These are phyloP conservation scores for Odontocolon sp. DNA, from an alignment of 2,888 invertebrate genomes.

Conservation along the genomic window DNA sequence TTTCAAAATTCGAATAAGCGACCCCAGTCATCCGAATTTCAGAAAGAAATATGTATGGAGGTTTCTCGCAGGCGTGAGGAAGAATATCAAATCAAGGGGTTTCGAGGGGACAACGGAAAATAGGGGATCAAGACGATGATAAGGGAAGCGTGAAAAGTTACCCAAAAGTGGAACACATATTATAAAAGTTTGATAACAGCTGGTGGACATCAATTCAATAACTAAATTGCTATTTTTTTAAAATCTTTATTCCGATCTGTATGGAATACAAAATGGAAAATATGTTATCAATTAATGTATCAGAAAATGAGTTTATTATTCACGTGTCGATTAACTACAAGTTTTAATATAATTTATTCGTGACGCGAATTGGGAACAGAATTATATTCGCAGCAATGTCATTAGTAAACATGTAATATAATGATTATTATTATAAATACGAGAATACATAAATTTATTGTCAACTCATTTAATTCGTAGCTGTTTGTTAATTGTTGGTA, in stretches of 20 bases:
- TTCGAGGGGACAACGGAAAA: constrained; percentile 3
- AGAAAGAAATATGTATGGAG: constrained; percentile 31
- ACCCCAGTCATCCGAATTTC: background rate
- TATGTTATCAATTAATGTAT: too few relatives aligned
- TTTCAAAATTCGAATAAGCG: constrained; percentile 4
- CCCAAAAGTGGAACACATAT: constrained; percentile 23
- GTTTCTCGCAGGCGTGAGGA: background rate
- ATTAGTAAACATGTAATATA: too few relatives aligned
- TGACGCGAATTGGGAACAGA: too few relatives aligned
- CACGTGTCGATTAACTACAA: too few relatives aligned
- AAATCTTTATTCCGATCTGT: background rate
- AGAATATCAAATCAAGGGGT: background rate
- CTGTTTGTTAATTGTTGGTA: too few relatives aligned
- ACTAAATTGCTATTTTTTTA: background rate
- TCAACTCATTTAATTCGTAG: too few relatives aligned
- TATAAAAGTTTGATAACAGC: constrained; percentile 42
- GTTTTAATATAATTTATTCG: too few relatives aligned
- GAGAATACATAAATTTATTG: too few relatives aligned
- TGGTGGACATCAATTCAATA: constrained; percentile 7
- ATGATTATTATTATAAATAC: too few relatives aligned
- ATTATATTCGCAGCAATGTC: too few relatives aligned
- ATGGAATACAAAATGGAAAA: too few relatives aligned
- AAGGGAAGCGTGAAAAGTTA: background rate
- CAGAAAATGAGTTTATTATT: too few relatives aligned
- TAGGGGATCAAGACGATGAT: background rate